Evolutionary conservation across 1,140 invertebrate species (phyloP).

Genomic region (Nixonia krombeini): DNA sequence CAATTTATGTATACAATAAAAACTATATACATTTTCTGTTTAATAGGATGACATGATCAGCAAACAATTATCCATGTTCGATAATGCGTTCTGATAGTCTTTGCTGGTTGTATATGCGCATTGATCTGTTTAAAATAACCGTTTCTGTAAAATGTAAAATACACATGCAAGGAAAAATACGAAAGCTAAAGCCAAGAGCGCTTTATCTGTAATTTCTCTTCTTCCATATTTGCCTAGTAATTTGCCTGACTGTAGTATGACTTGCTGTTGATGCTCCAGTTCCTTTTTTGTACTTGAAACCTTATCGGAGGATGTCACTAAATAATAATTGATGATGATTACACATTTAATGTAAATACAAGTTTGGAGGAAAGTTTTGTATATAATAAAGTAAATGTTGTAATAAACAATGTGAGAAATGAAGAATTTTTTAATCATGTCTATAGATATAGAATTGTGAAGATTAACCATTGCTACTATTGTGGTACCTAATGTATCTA

Average conservation of each 20-base stretch:
- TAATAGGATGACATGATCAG: slow-evolving; percentile 53
- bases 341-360: no score
- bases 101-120: no score
- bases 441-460: no score
- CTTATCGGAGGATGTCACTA: slow-evolving; percentile 68
- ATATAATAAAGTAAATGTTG: no score
- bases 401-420: no score
- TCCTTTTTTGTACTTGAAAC: slow-evolving; percentile 85
- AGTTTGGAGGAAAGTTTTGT: no score
- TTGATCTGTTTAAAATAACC: slow-evolving; percentile 89
- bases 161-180: slow-evolving; percentile 93
- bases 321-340: no score
- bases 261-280: slow-evolving; percentile 86
- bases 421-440: no score
- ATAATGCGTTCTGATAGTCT: slow-evolving; percentile 37
- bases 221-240: slow-evolving; percentile 94
- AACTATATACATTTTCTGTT: slow-evolving; percentile 9
- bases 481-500: slow-evolving; percentile 83
- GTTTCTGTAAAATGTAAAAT: slow-evolving; percentile 91
- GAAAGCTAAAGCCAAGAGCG: slow-evolving; percentile 91
- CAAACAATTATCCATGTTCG: slow-evolving; percentile 52
- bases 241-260: slow-evolving; percentile 90
- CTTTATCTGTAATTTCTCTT: slow-evolving; percentile 94
- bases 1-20: not conserved
- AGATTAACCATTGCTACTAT: no score